phyloP scores from a whole-genome alignment of 2,888 invertebrate genomes.

The Tipula unca region DNA sequence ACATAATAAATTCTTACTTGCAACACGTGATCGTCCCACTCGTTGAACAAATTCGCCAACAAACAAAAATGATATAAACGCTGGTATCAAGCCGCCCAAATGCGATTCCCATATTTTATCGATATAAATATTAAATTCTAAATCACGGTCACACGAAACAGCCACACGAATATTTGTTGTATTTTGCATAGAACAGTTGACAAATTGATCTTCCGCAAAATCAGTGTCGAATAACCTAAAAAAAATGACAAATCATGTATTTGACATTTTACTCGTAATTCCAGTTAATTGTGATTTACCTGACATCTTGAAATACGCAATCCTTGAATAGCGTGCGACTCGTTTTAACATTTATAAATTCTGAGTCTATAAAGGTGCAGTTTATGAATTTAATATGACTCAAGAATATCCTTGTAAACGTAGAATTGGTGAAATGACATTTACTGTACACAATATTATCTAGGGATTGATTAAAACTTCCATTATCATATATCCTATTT shows the following conservation, averaged over 20 bases:
- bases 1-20: conserved; percentile 26
- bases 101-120: conserved; percentile 26
- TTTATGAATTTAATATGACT: conserved; percentile 64
- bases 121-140: conserved; percentile 30
- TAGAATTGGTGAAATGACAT: conserved; percentile 53
- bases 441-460: conserved; percentile 56
- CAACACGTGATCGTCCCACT: conserved; percentile 27
- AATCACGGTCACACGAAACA: conserved; percentile 40
- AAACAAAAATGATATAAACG: conserved; percentile 24
- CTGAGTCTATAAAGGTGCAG: conserved; percentile 59
- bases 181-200: conserved; percentile 45
- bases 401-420: conserved; percentile 58
- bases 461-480: conserved; percentile 51
- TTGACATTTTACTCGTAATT: neutral
- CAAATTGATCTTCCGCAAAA: conserved; percentile 46
- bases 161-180: conserved; percentile 44
- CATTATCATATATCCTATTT: conserved; percentile 38
- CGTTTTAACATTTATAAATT: conserved; percentile 62
- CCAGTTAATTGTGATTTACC: conserved; percentile 40
- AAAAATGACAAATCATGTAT: conserved; percentile 22
- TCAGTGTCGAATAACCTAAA: conserved; percentile 52
- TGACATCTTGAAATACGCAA: conserved; percentile 53
- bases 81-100: conserved; percentile 27
- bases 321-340: conserved; percentile 58
- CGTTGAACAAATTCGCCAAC: conserved; percentile 26